phyloP scores from a whole-genome alignment of 2,888 invertebrate genomes.

The Yponomeuta malinellus region DNA sequence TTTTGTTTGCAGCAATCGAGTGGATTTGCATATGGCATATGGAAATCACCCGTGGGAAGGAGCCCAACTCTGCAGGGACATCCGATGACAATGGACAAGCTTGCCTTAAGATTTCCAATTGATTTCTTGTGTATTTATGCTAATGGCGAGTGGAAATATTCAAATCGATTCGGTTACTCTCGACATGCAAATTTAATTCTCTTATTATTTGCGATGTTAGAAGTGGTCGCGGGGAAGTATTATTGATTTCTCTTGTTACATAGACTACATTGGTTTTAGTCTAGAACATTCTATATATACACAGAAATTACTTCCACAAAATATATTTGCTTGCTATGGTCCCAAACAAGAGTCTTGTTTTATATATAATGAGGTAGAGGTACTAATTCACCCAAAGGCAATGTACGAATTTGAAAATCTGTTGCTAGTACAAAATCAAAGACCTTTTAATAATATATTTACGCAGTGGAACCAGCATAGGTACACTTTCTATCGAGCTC shows the following conservation, averaged over 20 bases:
- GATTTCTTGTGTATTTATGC: slow-evolving; percentile 35
- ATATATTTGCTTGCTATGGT: no score
- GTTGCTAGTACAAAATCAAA: no score
- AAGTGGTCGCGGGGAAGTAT: neutral
- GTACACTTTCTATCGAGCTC: no score
- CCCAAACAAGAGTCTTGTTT: no score
- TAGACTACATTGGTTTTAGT: no score
- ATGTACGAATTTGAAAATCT: no score
- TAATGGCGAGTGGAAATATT: slow-evolving; percentile 28
- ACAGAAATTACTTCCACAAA: no score
- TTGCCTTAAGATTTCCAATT: slow-evolving; percentile 28
- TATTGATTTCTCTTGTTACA: neutral
- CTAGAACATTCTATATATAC: no score
- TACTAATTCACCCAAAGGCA: no score
- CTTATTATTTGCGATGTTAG: neutral
- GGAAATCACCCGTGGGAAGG: neutral
- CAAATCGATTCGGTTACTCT: slow-evolving; percentile 29
- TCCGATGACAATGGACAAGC: neutral
- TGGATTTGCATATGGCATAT: neutral
- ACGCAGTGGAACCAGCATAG: no score
- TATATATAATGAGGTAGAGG: no score
- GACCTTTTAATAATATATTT: no score
- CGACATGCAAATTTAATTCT: slow-evolving; percentile 34
- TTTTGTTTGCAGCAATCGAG: neutral
- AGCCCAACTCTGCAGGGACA: neutral